A percentile compares a stretch with the other conserved stretches of the same genome.
These are phyloP conservation scores for Byasa hedistus DNA, from an alignment of 2,888 invertebrate species.

Conservation along the genomic window DNA sequence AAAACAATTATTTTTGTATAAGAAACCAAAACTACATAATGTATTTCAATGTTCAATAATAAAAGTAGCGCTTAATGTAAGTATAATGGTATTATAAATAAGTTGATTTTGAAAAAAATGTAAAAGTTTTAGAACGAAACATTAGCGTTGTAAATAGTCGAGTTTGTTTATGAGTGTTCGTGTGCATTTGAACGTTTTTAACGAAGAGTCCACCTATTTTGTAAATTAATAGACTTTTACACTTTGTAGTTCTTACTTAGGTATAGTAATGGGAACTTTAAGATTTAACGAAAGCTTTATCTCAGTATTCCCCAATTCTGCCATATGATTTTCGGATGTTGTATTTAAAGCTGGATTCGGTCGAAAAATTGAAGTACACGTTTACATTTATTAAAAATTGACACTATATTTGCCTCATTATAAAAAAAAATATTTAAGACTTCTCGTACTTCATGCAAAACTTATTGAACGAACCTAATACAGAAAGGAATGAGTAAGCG, in stretches of 20 bases:
- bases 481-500: no score
- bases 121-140: constrained; percentile 23
- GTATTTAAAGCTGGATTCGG: not conserved
- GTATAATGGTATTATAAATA: constrained; percentile 8
- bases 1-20: constrained; percentile 59
- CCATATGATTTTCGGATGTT: constrained; percentile 50
- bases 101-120: constrained; percentile 24
- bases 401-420: not conserved
- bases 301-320: constrained; percentile 61
- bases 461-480: not conserved
- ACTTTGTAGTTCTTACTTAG: constrained; percentile 60
- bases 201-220: constrained; percentile 80
- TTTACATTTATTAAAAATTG: not conserved
- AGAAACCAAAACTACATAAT: constrained; percentile 54
- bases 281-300: constrained; percentile 67
- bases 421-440: not conserved
- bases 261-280: constrained; percentile 46
- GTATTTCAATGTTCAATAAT: constrained; percentile 28
- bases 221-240: constrained; percentile 78
- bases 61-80: constrained; percentile 28
- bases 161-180: constrained; percentile 52
- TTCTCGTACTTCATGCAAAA: no score
- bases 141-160: constrained; percentile 45
- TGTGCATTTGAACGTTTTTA: constrained; percentile 70
- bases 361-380: not conserved